These are phyloP conservation scores for Onychorhynchus coronatus DNA, from an alignment of 2,113 vertebrate genomes.

Conservation along the genomic window DNA sequence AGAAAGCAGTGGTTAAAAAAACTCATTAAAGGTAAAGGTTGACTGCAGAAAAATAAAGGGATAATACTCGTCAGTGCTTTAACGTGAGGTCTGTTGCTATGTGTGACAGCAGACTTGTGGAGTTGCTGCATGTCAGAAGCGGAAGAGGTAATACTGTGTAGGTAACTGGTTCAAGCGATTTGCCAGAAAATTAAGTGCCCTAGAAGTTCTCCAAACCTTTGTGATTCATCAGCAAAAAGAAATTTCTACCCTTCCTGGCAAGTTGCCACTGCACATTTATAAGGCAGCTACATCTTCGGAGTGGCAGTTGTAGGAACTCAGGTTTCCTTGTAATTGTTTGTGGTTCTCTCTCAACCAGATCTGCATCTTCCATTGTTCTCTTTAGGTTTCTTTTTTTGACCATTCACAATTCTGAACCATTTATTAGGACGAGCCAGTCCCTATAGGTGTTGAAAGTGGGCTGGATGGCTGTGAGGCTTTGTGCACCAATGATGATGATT, in stretches of 20 bases:
- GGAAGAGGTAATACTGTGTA: not conserved
- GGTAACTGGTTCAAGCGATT: not conserved
- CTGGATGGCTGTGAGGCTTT: not conserved
- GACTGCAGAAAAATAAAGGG: not conserved
- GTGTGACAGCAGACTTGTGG: not conserved
- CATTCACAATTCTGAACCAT: not conserved
- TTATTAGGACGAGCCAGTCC: not conserved
- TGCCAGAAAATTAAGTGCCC: not conserved
- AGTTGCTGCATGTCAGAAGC: not conserved
- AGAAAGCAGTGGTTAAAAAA: not conserved
- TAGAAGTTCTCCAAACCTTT: not conserved
- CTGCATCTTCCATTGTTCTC: fast-evolving
- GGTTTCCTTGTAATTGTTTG: not conserved
- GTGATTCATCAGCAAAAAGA: not conserved
- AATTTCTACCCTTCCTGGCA: not conserved
- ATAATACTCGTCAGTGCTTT: not conserved
- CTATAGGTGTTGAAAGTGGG: not conserved
- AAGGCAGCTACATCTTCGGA: not conserved
- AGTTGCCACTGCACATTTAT: not conserved
- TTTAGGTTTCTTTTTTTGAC: not conserved
- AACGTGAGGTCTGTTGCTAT: not conserved
- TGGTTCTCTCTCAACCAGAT: not conserved
- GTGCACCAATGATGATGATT: not conserved
- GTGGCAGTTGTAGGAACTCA: not conserved
- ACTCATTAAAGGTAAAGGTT: not conserved